Evolutionary conservation across 2,113 vertebrate genomes (phyloP).

Genomic region (Carlito syrichta): DNA sequence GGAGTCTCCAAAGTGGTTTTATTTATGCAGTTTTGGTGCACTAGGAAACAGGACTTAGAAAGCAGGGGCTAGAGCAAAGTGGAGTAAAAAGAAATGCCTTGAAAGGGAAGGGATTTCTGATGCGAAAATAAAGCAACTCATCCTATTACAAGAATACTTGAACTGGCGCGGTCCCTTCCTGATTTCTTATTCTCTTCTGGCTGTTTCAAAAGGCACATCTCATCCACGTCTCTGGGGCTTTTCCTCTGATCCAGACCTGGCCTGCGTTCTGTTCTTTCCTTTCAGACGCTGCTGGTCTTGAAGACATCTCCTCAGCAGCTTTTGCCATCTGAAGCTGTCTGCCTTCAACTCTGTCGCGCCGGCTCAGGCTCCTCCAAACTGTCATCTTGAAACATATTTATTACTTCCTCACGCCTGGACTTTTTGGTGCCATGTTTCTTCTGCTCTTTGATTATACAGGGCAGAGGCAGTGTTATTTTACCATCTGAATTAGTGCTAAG

Average conservation of each 20-base stretch:
- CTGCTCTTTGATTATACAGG: not conserved
- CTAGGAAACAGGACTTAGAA: not conserved
- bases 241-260: slow-evolving; percentile 37
- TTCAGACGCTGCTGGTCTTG: slow-evolving; percentile 41
- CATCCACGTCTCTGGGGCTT: slow-evolving; percentile 2
- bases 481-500: not conserved
- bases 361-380: slow-evolving; percentile 38
- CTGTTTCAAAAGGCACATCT: not conserved
- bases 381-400: slow-evolving; percentile 64
- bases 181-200: slow-evolving; percentile 34
- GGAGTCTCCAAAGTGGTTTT: slow-evolving; percentile 1
- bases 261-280: slow-evolving; percentile 12
- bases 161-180: not conserved
- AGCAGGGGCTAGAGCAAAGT: slow-evolving; percentile 14
- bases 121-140: slow-evolving; percentile 43
- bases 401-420: slow-evolving; percentile 31
- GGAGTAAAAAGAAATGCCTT: slow-evolving; percentile 29
- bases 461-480: not conserved
- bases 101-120: slow-evolving; percentile 39
- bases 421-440: not conserved
- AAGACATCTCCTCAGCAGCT: slow-evolving; percentile 2
- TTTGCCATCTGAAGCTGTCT: slow-evolving; percentile 68
- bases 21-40: not conserved
- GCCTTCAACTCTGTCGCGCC: slow-evolving; percentile 25
- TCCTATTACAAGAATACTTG: slow-evolving; percentile 6